These are phyloP conservation scores for Rhinoraja longicauda DNA, from an alignment of 2,797 vertebrate species.

Conservation along the genomic window DNA sequence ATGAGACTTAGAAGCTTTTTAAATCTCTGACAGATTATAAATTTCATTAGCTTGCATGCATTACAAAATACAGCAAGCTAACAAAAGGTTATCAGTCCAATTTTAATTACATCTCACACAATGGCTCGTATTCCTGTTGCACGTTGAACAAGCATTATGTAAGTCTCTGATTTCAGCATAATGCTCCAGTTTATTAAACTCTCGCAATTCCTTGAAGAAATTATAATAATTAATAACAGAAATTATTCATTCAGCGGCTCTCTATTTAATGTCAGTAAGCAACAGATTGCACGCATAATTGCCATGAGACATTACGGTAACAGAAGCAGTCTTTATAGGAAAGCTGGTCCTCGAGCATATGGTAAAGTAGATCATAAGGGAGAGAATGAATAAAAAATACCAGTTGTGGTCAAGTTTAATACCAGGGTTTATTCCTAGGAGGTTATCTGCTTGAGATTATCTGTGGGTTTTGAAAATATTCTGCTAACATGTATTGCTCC, in stretches of 20 bases:
- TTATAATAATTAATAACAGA: slow-evolving; percentile 36
- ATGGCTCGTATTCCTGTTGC: not conserved
- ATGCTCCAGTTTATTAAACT: slow-evolving; percentile 17
- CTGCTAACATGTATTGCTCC: slow-evolving; percentile 26
- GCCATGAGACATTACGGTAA: slow-evolving; percentile 1
- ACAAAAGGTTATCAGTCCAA: slow-evolving; percentile 26
- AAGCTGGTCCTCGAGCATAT: not conserved
- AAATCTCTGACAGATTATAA: slow-evolving; percentile 12
- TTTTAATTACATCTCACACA: slow-evolving; percentile 21
- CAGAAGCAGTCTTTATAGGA: not conserved
- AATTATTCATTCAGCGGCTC: slow-evolving; percentile 26
- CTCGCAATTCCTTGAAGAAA: slow-evolving; percentile 32
- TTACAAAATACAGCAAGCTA: not conserved
- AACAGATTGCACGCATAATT: slow-evolving; percentile 31
- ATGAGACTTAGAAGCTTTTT: not conserved
- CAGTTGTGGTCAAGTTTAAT: not conserved
- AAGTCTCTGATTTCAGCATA: slow-evolving; percentile 28
- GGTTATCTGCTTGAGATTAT: not conserved
- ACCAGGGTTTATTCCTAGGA: not conserved
- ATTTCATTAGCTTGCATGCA: slow-evolving; percentile 10
- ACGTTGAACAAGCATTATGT: not conserved
- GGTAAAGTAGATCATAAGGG: slow-evolving; percentile 27
- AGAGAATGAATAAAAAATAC: not conserved
- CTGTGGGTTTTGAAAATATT: slow-evolving; percentile 7
- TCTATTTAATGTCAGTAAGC: slow-evolving; percentile 34